phyloP scores from a whole-genome alignment of 64 coral and sea anemone genomes.

The Stichodactyla helianthus region DNA sequence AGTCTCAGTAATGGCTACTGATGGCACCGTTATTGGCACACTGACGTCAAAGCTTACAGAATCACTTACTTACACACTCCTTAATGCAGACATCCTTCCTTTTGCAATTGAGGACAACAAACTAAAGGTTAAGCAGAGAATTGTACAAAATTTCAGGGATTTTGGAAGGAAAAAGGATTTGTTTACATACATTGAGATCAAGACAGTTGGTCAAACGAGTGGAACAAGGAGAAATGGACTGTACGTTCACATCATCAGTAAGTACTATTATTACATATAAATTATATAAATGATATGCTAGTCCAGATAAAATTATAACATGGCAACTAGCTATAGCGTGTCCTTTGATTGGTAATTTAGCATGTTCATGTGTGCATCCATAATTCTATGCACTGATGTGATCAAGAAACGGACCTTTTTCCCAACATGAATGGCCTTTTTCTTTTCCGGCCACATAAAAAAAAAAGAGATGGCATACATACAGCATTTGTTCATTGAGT shows the following conservation, averaged over 20 bases:
- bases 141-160: not conserved
- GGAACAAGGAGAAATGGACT: not conserved
- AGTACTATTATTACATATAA: not conserved
- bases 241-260: conserved; percentile 9
- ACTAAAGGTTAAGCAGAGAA: conserved; percentile 13
- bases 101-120: conserved; percentile 52
- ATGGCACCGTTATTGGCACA: conserved; percentile 45
- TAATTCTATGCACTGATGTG: too few species aligned
- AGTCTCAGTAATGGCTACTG: conserved; percentile 54
- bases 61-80: conserved; percentile 45
- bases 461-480: too few species aligned
- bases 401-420: too few species aligned
- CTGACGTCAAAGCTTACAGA: conserved; percentile 55
- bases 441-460: too few species aligned
- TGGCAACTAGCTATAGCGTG: too few species aligned
- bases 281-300: too few species aligned
- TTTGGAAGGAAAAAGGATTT: not conserved
- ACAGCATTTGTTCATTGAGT: too few species aligned
- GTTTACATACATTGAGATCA: not conserved
- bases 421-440: too few species aligned
- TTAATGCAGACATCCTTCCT: conserved; percentile 38
- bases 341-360: too few species aligned
- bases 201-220: not conserved
- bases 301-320: too few species aligned
- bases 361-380: too few species aligned